phyloP scores from a whole-genome alignment of 2,113 vertebrate genomes.

The Eira barbara region DNA sequence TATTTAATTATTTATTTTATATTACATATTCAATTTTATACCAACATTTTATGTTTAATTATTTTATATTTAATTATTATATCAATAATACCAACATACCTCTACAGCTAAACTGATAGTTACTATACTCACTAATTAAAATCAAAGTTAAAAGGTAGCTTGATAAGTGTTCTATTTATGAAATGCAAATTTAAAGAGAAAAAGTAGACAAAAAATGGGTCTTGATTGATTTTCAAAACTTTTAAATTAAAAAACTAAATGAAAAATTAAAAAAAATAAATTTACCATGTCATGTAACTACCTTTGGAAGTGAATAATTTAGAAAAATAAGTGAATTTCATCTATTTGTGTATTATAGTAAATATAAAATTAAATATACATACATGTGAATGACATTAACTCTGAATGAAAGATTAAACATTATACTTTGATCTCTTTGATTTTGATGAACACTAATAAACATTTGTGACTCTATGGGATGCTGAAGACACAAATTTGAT shows the following conservation, averaged over 20 bases:
- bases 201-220: conserved; percentile 45
- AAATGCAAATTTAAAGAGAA: conserved; percentile 60
- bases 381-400: conserved; percentile 66
- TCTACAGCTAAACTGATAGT: conserved; percentile 76
- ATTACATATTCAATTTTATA: conserved; percentile 79
- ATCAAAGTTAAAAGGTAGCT: conserved; percentile 74
- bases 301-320: conserved; percentile 54
- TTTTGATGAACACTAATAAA: conserved; percentile 15
- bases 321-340: conserved; percentile 74
- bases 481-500: background rate
- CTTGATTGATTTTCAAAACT: background rate
- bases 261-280: background rate
- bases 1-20: conserved; percentile 50
- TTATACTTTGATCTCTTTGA: conserved; percentile 48
- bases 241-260: background rate
- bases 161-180: conserved; percentile 61
- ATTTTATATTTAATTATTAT: conserved; percentile 81
- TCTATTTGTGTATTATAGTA: conserved; percentile 74
- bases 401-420: conserved; percentile 83
- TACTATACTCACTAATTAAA: conserved; percentile 82
- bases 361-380: conserved; percentile 77
- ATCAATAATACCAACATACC: conserved; percentile 78
- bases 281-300: background rate
- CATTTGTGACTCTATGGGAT: background rate
- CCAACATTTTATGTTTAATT: conserved; percentile 82